These are phyloP conservation scores for Synanthedon formicaeformis DNA, from an alignment of 2,888 invertebrate genomes.

Conservation along the genomic window DNA sequence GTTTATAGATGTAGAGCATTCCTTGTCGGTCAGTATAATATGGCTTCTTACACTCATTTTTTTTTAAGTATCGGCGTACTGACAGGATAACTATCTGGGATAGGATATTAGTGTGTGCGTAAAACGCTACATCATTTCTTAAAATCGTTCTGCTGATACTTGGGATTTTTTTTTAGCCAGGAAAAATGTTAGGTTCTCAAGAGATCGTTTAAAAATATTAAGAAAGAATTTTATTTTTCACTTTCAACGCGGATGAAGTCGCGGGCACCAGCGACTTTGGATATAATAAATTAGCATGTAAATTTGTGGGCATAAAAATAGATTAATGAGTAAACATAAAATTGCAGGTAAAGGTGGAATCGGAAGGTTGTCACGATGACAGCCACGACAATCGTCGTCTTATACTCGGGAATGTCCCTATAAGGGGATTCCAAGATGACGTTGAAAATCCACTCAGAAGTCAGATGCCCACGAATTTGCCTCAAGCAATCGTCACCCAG, in stretches of 20 bases:
- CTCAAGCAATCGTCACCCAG: conserved; percentile 20
- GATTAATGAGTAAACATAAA: not conserved
- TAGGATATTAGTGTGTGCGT: too few relatives aligned
- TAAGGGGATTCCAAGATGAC: conserved; percentile 28
- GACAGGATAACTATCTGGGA: too few relatives aligned
- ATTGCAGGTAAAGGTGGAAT: conserved; percentile 30
- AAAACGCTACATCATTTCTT: too few relatives aligned
- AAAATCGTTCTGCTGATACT: too few relatives aligned
- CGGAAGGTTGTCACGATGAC: conserved; percentile 37
- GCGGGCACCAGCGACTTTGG: too few relatives aligned
- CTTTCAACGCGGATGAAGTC: too few relatives aligned
- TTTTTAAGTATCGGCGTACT: too few relatives aligned
- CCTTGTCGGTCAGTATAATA: conserved; percentile 48
- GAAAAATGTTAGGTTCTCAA: too few relatives aligned
- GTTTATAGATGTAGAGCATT: conserved; percentile 77
- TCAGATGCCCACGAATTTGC: conserved; percentile 22
- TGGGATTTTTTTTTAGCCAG: too few relatives aligned
- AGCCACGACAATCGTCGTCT: conserved; percentile 22
- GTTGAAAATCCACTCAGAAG: conserved; percentile 21
- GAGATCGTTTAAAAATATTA: too few relatives aligned
- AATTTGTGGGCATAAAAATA: not conserved
- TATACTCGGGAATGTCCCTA: conserved; percentile 40
- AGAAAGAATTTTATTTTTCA: too few relatives aligned
- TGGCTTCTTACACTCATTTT: not conserved
- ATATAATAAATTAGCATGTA: too few relatives aligned